Evolutionary conservation across 2,113 vertebrate species (phyloP).

Genomic region (Phaetusa simplex): DNA sequence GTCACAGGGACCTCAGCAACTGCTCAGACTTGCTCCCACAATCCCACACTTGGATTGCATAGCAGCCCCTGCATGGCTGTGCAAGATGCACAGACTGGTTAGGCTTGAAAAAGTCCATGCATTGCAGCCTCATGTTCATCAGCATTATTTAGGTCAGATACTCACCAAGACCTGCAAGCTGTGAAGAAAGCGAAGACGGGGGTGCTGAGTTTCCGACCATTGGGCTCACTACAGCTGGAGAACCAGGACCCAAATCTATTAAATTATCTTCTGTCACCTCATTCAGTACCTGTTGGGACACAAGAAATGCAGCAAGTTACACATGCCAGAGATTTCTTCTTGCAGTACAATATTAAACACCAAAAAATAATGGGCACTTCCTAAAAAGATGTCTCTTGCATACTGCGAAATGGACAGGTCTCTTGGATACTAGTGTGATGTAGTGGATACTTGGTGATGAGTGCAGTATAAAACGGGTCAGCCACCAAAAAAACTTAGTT

Average conservation of each 20-base stretch:
- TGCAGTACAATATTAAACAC: background rate
- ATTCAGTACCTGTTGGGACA: conserved; percentile 83
- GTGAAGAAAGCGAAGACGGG: conserved; percentile 85
- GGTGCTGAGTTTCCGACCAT: conserved; percentile 80
- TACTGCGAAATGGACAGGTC: background rate
- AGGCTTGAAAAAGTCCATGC: background rate
- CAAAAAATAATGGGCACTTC: background rate
- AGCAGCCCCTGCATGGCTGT: background rate
- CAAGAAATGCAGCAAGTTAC: background rate
- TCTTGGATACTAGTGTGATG: background rate
- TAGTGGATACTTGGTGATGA: background rate
- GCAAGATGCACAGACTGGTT: background rate
- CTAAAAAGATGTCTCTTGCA: background rate
- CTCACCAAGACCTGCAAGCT: conserved; percentile 92
- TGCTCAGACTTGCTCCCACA: background rate
- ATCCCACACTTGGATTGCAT: background rate
- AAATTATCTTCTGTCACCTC: conserved; percentile 96
- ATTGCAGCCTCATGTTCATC: background rate
- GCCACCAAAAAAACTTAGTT: background rate
- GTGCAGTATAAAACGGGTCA: background rate
- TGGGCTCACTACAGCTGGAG: conserved; percentile 95
- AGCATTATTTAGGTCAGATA: background rate
- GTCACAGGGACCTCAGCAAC: background rate
- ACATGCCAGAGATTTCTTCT: background rate
- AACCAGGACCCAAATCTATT: conserved; percentile 95